A percentile compares a stretch with the other conserved stretches of the same genome.
Conservation (phyloP, 2,888 invertebrate species). For the Rotaria macrura region DNA sequence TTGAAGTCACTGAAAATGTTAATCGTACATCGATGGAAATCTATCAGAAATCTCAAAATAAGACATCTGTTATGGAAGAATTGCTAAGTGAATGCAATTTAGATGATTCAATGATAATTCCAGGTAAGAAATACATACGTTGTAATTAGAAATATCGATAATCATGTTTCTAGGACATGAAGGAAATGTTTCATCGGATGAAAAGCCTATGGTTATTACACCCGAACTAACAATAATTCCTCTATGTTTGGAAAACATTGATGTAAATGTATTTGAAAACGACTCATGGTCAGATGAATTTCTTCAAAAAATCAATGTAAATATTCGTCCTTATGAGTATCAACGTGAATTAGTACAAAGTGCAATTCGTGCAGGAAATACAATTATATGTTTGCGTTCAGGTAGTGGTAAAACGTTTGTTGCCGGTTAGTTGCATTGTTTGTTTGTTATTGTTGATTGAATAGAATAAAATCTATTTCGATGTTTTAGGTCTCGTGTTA, state of each 20-base stretch:
- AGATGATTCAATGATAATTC: neutral
- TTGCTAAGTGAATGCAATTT: neutral
- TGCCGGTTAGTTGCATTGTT: neutral
- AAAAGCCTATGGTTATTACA: neutral
- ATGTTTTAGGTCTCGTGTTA: neutral
- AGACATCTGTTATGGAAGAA: neutral
- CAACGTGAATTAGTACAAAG: constrained; percentile 6
- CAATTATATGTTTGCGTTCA: neutral
- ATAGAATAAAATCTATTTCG: too few relatives aligned
- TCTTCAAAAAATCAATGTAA: neutral
- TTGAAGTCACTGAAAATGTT: neutral
- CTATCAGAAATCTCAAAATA: neutral
- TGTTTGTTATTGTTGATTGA: neutral
- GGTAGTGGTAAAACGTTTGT: neutral
- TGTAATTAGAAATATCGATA: neutral
- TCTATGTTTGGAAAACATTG: neutral
- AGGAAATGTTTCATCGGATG: neutral
- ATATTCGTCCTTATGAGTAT: neutral
- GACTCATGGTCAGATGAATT: neutral
- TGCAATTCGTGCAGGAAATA: neutral
- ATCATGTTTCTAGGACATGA: neutral
- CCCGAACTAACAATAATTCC: neutral
- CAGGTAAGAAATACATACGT: neutral
- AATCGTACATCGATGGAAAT: neutral
- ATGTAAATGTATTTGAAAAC: neutral